Percentiles rank a stretch among this genome's conserved stretches.
phyloP scores from a whole-genome alignment of 2,888 invertebrate species.

The Pasiphila rectangulata region DNA sequence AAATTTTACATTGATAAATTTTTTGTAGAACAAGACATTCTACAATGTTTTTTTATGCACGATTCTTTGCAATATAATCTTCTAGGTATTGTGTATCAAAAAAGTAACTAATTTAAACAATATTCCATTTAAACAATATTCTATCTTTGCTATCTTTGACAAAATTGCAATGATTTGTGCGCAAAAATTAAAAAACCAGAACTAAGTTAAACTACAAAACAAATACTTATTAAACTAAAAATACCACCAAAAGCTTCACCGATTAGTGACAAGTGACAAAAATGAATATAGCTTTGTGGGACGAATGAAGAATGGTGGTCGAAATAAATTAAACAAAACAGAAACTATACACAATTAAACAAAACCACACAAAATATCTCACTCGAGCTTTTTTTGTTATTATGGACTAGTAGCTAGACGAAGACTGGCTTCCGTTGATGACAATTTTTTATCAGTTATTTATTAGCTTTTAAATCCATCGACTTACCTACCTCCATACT shows the following conservation, averaged over 20 bases:
- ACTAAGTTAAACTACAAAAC: slow-evolving; percentile 7
- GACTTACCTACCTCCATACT: too few relatives aligned
- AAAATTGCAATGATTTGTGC: slow-evolving; percentile 21
- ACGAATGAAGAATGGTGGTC: slow-evolving; percentile 20
- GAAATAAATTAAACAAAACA: slow-evolving; percentile 12
- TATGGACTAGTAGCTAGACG: too few relatives aligned
- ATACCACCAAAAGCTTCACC: slow-evolving; percentile 29
- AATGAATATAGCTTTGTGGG: slow-evolving; percentile 14
- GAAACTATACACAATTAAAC: slow-evolving; percentile 4
- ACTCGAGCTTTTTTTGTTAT: too few relatives aligned
- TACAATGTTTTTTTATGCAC: background rate
- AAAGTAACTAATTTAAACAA: too few relatives aligned
- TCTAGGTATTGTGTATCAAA: too few relatives aligned
- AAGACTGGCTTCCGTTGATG: too few relatives aligned
- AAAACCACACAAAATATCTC: background rate
- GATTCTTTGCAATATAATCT: background rate
- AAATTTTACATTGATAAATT: background rate
- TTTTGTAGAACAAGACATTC: background rate
- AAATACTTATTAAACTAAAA: slow-evolving; percentile 18
- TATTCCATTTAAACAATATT: too few relatives aligned
- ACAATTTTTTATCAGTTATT: too few relatives aligned
- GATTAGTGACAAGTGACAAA: slow-evolving; percentile 20
- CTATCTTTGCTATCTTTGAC: too few relatives aligned
- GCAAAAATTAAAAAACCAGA: slow-evolving; percentile 13
- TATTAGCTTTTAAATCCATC: too few relatives aligned